Base-by-base conservation (phyloP, 2,113 vertebrate species). In the Burhinus bistriatus region DNA sequence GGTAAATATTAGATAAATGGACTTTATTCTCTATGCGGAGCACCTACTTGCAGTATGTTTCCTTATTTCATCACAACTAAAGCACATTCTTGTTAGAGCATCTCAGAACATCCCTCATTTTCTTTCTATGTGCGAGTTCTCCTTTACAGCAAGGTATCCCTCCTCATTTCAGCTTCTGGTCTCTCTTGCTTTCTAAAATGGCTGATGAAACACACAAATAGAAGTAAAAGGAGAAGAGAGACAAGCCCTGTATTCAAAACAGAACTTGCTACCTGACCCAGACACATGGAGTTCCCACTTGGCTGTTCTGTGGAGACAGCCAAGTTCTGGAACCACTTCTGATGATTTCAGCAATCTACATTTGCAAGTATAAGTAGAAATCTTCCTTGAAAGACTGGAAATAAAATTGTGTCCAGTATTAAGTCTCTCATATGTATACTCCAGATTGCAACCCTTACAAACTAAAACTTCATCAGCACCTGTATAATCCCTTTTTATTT, bases 361-460 rank as follows among this genome's bases (percentile, higher is more conserved):
- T 65, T 82, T 93, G 69, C 78, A 82, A 89, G 65, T 64, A 25
- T 21, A 79, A 30, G 89, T 49, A 90, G 81, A 93, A 90, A 93
- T 90, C 73, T 91, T 96, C 70, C 78, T 85, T 95, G 70, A 87
- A 85, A 94, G 70, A 64, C 65, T 93, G 66, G 61, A 89, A 96
- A 82, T 40, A 84, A 82, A 87, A 79, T 11, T 52, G 49, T 38
- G 17, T 80, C 66, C 66, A 79, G 49, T 36, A 65, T 51, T 23
- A 84, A 78, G 72, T 58, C 29, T 95, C 49, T 86, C 0, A 0
- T 36, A 20, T 34, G 21, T 40, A 22, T 17, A 45, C 7, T 87
- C 64, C 80, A 87, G 87, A 42, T 12, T 79, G 65, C 81, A 89
- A 38, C 23, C 9, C 64, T 66, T 44, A 64, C 42, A 70, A 77